A percentile compares a stretch with the other conserved stretches of the same genome.
phyloP scores from a whole-genome alignment of 2,888 invertebrate species.

The Drosophila monieri region DNA sequence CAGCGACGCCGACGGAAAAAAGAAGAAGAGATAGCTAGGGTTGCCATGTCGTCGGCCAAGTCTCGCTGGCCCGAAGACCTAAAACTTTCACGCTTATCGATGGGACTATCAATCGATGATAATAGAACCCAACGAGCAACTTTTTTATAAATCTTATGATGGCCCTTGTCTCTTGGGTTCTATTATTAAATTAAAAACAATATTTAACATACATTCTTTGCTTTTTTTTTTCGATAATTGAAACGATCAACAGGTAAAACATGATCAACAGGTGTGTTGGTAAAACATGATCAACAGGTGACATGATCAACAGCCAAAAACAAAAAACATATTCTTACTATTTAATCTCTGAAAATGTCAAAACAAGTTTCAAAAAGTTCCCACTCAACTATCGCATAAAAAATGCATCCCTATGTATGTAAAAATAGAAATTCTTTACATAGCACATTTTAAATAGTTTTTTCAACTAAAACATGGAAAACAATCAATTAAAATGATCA shows the following conservation, averaged over 20 bases:
- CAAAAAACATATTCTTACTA: no score
- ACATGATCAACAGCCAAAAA: no score
- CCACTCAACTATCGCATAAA: constrained; percentile 5
- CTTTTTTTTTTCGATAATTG: no score
- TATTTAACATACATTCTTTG: not conserved
- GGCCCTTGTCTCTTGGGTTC: not conserved
- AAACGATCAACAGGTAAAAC: no score
- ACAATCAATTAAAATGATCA: not conserved
- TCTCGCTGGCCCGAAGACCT: not conserved
- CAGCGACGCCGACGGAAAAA: constrained; percentile 27
- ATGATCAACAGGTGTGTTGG: no score
- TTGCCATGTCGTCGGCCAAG: not conserved
- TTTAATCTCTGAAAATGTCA: no score
- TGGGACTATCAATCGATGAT: not conserved
- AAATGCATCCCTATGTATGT: constrained; percentile 18
- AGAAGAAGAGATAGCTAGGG: constrained; percentile 5
- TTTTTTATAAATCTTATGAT: not conserved
- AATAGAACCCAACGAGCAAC: not conserved
- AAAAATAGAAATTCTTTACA: constrained; percentile 9
- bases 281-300: no score
- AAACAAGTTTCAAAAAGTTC: not conserved
- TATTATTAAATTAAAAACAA: not conserved
- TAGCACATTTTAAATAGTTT: constrained; percentile 15
- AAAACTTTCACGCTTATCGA: not conserved
- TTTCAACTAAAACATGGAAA: constrained; percentile 7